Conservation (phyloP, 2,797 vertebrate species). For the Galagoides demidoff region DNA sequence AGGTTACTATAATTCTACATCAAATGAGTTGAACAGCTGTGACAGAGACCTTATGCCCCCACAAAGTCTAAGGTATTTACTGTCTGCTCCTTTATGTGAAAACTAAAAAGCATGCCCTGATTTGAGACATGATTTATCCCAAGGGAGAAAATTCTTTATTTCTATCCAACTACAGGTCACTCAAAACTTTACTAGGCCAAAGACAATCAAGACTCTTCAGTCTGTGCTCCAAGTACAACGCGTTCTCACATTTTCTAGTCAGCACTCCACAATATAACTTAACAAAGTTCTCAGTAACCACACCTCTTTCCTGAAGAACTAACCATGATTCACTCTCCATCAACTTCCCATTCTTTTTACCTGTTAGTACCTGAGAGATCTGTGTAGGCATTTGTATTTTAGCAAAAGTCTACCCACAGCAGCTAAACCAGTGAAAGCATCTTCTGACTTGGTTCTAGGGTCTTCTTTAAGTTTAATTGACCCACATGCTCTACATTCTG, state of each 20-base stretch:
- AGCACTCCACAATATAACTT: neutral
- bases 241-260: neutral
- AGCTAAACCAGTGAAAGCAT: neutral
- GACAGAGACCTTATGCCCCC: neutral
- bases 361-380: neutral
- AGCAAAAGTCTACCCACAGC: neutral
- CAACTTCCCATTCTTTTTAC: neutral
- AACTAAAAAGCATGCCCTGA: neutral
- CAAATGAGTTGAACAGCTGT: neutral
- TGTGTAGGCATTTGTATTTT: neutral
- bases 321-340: neutral
- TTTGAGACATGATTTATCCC: neutral
- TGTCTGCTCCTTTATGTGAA: neutral
- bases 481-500: neutral
- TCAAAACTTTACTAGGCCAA: neutral
- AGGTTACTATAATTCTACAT: neutral
- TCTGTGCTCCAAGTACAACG: neutral
- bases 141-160: slow-evolving; percentile 16
- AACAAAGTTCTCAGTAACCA: slow-evolving; percentile 1
- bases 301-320: neutral
- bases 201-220: neutral
- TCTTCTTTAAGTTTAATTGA: neutral
- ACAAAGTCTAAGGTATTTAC: neutral
- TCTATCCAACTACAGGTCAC: neutral
- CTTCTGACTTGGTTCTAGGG: neutral